Evolutionary conservation across 2,113 vertebrate genomes (phyloP), one percentile per base, ranked within the genome.

Genomic region (Neogobius melanostomus): DNA sequence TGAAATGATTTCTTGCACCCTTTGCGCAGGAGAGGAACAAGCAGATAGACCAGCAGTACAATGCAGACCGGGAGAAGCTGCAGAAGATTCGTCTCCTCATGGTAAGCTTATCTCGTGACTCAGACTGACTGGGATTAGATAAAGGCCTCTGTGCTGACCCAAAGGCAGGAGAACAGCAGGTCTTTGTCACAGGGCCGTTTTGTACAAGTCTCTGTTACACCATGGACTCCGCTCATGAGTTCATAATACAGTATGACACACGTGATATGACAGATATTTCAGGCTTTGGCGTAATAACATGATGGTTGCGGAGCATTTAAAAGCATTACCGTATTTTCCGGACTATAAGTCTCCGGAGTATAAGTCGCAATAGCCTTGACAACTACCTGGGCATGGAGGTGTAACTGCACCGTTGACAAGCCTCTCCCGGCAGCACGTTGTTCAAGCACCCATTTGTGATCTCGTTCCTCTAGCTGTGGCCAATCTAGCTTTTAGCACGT

Each of bases 1-100:
- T 28, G 28, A 28, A 50, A 50, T 50, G 5, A 14, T 51, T 5
- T 45, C 10, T 16, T 61, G 6, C 48, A 15, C 67, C 6, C 47
- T 0, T 49, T 44, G 42, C 8, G 17, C 80, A 99, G 97, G 96
- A 99, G 86, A 92, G 94, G 11, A 91, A 89, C 73, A 88, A 91
- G 66, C 80, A 94, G 43, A 94, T 99, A 75, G 94, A 98, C 64
- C 92, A 93, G 76, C 95, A 96, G 69, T 94, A 97, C 89, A 91
- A 88, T 77, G 79, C 88, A 11, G 97, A 99, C 80, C 89, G 92
- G 80, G 97, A 97, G n/a, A 99, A 98, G 49, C 94, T 99, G 4
- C 96, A 98, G 74, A 98, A 96, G 92, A 97, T 98, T 75, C 94
- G 96, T 0, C 91, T 99, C 66, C 89, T 99, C 14, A 89, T 98